Evolutionary conservation across 2,888 invertebrate genomes (phyloP).

Genomic region (Rhagium mordax): DNA sequence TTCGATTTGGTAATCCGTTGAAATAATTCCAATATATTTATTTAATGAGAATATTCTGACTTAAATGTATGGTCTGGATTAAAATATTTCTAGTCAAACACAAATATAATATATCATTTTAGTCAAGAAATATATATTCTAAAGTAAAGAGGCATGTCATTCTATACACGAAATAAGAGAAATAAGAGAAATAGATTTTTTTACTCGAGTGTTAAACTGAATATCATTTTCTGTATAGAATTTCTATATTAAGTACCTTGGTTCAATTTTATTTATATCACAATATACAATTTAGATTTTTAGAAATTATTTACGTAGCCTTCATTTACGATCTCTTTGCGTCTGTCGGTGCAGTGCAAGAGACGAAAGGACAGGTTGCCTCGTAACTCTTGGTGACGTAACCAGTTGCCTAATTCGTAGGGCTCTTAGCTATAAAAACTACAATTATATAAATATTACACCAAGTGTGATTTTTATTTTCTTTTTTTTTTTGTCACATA

Average conservation of each 20-base stretch:
- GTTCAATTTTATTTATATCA: neutral
- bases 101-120: neutral
- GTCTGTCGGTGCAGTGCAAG: no score
- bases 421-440: no score
- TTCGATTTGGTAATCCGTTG: no score
- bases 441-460: no score
- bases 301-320: neutral
- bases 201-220: neutral
- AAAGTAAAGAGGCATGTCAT: neutral
- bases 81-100: conserved; percentile 18
- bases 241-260: neutral
- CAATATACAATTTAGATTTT: neutral
- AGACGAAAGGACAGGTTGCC: no score
- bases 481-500: no score
- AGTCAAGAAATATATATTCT: conserved; percentile 6
- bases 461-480: no score
- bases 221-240: neutral
- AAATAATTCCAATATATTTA: neutral
- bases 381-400: no score
- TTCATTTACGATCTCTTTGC: neutral
- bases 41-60: neutral
- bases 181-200: conserved; percentile 6
- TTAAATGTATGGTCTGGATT: neutral
- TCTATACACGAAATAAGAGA: neutral
- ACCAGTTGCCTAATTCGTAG: no score